Base-by-base conservation (phyloP, 1,140 invertebrate genomes). In the Ceratoteleas bidentatus region DNA sequence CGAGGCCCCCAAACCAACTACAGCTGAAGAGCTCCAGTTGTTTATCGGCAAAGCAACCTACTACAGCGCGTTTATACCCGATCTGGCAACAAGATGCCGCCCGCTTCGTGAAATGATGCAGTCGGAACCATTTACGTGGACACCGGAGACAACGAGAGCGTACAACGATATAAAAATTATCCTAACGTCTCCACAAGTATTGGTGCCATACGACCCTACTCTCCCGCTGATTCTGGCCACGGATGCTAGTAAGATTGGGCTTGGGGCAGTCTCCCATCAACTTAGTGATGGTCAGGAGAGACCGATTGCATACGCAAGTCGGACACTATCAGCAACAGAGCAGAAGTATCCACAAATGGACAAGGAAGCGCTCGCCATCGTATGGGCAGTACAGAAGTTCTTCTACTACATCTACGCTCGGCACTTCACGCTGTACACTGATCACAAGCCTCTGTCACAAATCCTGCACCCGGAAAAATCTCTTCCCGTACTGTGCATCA, bases 241-340 rank as follows among this genome's bases (percentile, higher is more conserved):
- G 32, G 91, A 92, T 81, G 90, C 91, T 0, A 88, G 85, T 3
- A 54, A 85, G 0, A 85, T 84, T 64, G 90, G 89, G 14, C 60
- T 92, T 0, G 88, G 90, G 0, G 84, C 84, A 6, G 87, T 92
- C 6, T 81, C 80, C 13, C 89, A 92, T 69, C 36, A 50, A 3
- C 34, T 84, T 9, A 9, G 47, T 47, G 69, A 91, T 83, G 86
- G 77, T 13, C 14, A 33, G 9, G 86, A 86, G 69, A 62, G 70
- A 61, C 87, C 86, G 32, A 88, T 91, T 38, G 62, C 82, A 62
- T 91, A 85, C 76, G 85, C 86, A 10, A 88, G 85, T 7, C 52
- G 87, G 43, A 81, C 33, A n/a, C n/a, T n/a, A n/a, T n/a, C n/a
- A n/a, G n/a, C n/a, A n/a, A n/a, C n/a, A n/a, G n/a, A n/a, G n/a